Base-by-base conservation (phyloP, 1,140 invertebrate genomes). In the Drosophila kepulauana region DNA sequence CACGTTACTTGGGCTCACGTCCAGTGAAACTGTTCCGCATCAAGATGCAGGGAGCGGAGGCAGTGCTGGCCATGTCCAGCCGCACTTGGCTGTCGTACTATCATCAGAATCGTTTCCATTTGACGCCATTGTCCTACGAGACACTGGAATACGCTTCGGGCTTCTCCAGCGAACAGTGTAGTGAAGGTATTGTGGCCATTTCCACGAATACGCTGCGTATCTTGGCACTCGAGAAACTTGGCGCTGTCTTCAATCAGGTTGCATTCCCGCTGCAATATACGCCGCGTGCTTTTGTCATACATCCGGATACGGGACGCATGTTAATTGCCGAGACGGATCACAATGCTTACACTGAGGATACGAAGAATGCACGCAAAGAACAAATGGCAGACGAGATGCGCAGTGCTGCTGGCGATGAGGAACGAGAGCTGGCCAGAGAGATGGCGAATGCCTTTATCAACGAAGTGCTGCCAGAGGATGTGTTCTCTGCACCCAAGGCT, bases 181-280 rank as follows among this genome's bases (percentile, higher is more conserved):
- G 98, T 1, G 99, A 99, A 93, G 99, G 99, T 77, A 99, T 99
- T 78, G 99, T 99, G 5, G 99, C 99, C 0, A 99, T 99, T 93
- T 99, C 98, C 0, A 97, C 97, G 0, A 99, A 99, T 87, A 99
- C 99, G 0, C 93, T 99, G 28, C 95, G 98, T 76, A 99, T 99
- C 95, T 95, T 99, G 89, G 98, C 99, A 0, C 93, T 99, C 11
- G 99, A 99, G 93, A 99, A 99, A 93, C 93, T 99, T 0, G 99
- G 99, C 0, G 98, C 98, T 0, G 98, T 99, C 3, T 99, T 99
- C 91, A 99, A 99, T 94, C 98, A 99, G 93, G 95, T 97, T 16
- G 96, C 96, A 6, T 96, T 98, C 80, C 97, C 97, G 0, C 93
- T 99, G 28, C 98, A 99, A 78, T 99, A 98, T 87, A 99, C 99